Evolutionary conservation across 2,113 vertebrate genomes (phyloP).

Genomic region (Sclerurus mexicanus): DNA sequence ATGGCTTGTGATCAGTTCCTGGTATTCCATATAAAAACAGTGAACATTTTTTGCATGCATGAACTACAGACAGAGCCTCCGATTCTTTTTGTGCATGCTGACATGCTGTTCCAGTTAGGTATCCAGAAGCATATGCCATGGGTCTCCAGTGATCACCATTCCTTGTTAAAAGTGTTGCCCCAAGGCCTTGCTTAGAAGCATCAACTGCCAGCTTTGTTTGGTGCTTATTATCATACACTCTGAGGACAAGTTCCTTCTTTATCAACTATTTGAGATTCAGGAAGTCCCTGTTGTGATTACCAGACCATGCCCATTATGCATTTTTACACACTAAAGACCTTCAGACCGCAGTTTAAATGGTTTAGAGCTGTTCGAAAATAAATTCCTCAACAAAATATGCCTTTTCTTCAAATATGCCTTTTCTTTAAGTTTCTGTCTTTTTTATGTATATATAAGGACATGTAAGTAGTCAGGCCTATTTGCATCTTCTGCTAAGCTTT

Average conservation of each 20-base stretch:
- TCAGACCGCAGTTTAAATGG: constrained; percentile 23
- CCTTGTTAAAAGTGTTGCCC: constrained; percentile 61
- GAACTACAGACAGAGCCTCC: not conserved
- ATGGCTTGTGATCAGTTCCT: not conserved
- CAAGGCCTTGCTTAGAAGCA: constrained; percentile 62
- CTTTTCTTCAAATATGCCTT: not conserved
- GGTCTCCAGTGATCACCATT: constrained; percentile 60
- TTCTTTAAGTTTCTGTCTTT: not conserved
- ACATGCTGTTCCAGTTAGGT: constrained; percentile 46
- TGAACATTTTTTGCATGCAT: not conserved
- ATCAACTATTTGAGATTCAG: constrained; percentile 57
- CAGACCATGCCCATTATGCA: constrained; percentile 28
- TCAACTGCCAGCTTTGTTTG: constrained; percentile 55
- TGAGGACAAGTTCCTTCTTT: constrained; percentile 44
- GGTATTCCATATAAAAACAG: not conserved
- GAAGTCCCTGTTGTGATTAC: constrained; percentile 58
- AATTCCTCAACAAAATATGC: not conserved
- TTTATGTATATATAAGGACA: not conserved
- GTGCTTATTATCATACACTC: constrained; percentile 58
- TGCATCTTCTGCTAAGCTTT: not conserved
- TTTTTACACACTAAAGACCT: constrained; percentile 45
- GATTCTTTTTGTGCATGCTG: not conserved
- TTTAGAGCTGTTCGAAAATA: constrained; percentile 28
- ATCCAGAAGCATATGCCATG: constrained; percentile 39
- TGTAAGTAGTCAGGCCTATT: not conserved